These are phyloP conservation scores for Passerculus sandwichensis DNA, from an alignment of 2,797 vertebrate genomes.

Conservation along the genomic window DNA sequence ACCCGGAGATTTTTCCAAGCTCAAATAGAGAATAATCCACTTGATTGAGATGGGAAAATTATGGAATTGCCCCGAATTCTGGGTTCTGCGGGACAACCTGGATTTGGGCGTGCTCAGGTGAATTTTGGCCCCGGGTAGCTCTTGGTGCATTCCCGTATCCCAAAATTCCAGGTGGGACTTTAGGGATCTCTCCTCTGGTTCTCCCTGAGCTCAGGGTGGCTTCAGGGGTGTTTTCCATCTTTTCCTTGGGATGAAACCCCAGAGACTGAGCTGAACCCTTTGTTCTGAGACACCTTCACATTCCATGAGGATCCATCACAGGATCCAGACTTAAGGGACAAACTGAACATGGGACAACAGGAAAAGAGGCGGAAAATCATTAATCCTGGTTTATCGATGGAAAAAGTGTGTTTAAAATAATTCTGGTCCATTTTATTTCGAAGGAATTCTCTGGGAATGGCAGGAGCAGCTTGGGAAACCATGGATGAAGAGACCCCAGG, in stretches of 20 bases:
- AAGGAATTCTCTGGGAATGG: not conserved
- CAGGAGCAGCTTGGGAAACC: not conserved
- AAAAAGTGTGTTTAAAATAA: accelerated
- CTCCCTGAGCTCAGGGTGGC: no score
- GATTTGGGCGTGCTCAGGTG: not conserved
- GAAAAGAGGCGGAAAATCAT: not conserved
- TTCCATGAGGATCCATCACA: not conserved
- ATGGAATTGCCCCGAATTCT: not conserved
- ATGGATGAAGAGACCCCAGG: not conserved
- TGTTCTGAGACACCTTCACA: not conserved
- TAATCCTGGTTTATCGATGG: not conserved
- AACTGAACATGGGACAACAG: accelerated
- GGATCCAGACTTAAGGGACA: not conserved
- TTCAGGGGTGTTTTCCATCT: not conserved
- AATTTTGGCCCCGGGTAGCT: not conserved
- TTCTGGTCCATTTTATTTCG: accelerated
- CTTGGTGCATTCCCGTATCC: not conserved
- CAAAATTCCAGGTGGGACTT: not conserved
- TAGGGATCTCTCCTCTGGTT: not conserved
- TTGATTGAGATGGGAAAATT: not conserved
- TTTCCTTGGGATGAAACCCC: not conserved
- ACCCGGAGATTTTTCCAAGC: no score
- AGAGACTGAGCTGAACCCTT: not conserved
- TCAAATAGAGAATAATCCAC: no score
- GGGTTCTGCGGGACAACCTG: no score